Base-by-base conservation (phyloP, 2,888 invertebrate genomes). In the Blomia tropicalis region DNA sequence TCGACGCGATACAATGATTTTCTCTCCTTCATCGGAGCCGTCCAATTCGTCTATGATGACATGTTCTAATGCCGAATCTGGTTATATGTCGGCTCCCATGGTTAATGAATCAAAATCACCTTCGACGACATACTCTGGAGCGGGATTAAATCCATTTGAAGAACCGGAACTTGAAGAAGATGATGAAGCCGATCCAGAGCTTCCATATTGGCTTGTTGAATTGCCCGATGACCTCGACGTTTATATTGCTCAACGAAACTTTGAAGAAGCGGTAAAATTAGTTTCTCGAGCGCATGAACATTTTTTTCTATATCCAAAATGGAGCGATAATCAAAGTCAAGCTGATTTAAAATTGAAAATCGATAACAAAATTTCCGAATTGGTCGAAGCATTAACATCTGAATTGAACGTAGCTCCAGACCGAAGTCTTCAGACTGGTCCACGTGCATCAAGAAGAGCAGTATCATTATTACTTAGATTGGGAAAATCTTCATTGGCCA, bases 161-260 rank as follows among this genome's bases (percentile, higher is more conserved):
- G 66, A 67, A 58, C 63, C 60, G 75, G 76, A 75, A 36, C 75
- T 75, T 68, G 74, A 74, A 43, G 77, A 77, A 65, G 68, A 70
- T 29, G 19, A 47, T 4, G 64, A 66, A 47, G 47, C 51, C 17
- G 65, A 63, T 23, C 64, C 66, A 14, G 71, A 71, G 73, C 72
- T 67, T 68, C 87, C 90, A 0, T 88, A 89, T 71, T 95, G 93
- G 93, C 75, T 95, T 61, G 75, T 83, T 63, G 91, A 93, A 74
- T 83, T 88, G 2, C 84, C 88, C 1, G 95, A 95, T 73, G 93
- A 95, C 74, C 77, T 96, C 61, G 92, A 96, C 77, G 91, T 93
- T 17, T 82, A 85, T 69, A 87, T 95, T 67, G 95, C 93, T 0
- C 91, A 95, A 75, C 81, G 95, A 69, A 89, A 93, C 74, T 95